Base-by-base conservation (phyloP, 2,888 invertebrate species). In the Beris chalybata region DNA sequence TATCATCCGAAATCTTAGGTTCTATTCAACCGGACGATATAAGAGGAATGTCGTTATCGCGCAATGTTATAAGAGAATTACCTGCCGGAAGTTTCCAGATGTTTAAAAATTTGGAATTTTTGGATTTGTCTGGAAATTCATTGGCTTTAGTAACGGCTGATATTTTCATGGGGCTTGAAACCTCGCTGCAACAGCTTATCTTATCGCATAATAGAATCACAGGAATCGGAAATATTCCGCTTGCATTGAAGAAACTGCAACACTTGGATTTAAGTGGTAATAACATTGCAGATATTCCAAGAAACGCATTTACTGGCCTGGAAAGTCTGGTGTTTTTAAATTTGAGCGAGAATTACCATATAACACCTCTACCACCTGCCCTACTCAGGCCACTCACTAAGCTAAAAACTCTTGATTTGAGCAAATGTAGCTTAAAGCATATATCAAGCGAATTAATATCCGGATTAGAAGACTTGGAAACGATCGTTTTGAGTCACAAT, bases 1-100 rank as follows among this genome's bases (percentile, higher is more conserved):
- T 94, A 52, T 92, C 93, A 0, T 87, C 87, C 7, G 92, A 92
- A 72, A 89, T 92, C 68, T 82, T 93, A 1, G 84, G 87, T 68
- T 87, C 91, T 0, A 85, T 91, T 48, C 80, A 80, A 68, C 89
- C 91, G 0, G 87, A 89, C 65, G 85, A 86, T 75, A 87, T 89
- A 0, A 87, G 86, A n/a, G 85, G 86, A 3, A 81, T 95, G 64
- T 88, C 90, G 0, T 82, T 95, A 38, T 89, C 92, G 0, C 86
- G 91, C 70, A 95, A 95, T 78, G 89, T 95, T 3, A 91, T 95
- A 45, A 85, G 93, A 58, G 94, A 95, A 82, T 83, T 95, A 67
- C 94, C 94, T 0, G 78, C 89, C 0, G 89, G 87, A 30, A 89
- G 92, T 1, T 94, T 95, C 76, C 87, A 89, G 74, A 87, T 89